Base-by-base conservation (phyloP, 35 echinoderm and acorn worm species). In the Apostichopus japonicus region DNA sequence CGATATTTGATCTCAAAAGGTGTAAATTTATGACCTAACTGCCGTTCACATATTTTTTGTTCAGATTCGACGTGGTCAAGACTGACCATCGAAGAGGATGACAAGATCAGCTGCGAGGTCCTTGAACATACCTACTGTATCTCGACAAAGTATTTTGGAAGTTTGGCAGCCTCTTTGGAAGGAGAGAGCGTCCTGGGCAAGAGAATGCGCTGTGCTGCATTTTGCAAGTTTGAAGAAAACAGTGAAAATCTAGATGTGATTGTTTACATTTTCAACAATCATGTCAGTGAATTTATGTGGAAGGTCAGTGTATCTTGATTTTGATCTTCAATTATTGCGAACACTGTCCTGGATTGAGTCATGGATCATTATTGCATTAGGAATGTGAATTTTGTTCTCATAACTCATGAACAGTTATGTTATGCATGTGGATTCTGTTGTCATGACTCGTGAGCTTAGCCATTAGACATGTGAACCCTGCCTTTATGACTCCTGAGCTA, bases 181-280 rank as follows among this genome's bases (percentile, higher is more conserved):
- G 55, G 70, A 27, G 94, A 87, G 4, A 54, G 71, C 21, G 53
- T 95, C 10, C 21, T 70, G 0, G 94, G 94, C 9, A 95, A 95
- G 91, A 88, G 83, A 23, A 72, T 92, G 25, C 72, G 91, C 22
- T 95, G 94, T 90, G 91, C 91, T 7, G 91, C 94, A 0, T 95
- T 92, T 27, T 92, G 72, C 22, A 87, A 72, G 19, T 58, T 17
- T 67, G 94, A 89, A 6, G 56, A 90, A 90, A 65, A 78, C 23
- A 86, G 86, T 9, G 91, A 92, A n/a, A 92, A 89, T 61, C 22
- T 92, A 21, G 90, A 92, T 6, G 59, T 80, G 11, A 92, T 91
- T n/a, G 90, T 95, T 9, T 95, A 95, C 77, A 92, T 95, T 55
- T 86, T 95, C 75, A 92, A 92, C 72, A 90, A 95, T 77, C 86